Evolutionary conservation across 2,113 vertebrate genomes (phyloP).

Genomic region (Felis chaus): DNA sequence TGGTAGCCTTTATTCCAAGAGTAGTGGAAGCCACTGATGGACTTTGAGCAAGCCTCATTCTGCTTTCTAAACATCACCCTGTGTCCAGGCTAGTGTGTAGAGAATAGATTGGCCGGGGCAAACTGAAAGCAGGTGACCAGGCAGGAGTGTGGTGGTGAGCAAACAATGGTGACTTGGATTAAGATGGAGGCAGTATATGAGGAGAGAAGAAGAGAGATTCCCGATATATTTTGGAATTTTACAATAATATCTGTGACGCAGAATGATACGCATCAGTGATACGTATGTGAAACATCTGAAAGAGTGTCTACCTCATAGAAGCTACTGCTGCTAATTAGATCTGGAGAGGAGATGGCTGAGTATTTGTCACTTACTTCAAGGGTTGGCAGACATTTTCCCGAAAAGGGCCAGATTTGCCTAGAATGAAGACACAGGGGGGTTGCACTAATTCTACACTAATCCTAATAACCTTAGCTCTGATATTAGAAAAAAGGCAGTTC

Average conservation of each 20-base stretch:
- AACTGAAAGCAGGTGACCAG: neutral
- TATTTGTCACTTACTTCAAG: neutral
- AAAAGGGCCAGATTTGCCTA: neutral
- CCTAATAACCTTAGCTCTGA: neutral
- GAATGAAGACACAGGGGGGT: neutral
- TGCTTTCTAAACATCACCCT: neutral
- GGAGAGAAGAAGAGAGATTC: neutral
- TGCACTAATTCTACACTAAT: neutral
- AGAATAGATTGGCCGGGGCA: neutral
- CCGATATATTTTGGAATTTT: neutral
- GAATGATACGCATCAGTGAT: too few relatives aligned
- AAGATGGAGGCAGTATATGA: neutral
- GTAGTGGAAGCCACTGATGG: neutral
- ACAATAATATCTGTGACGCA: neutral
- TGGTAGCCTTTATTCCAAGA: neutral
- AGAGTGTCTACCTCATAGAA: neutral
- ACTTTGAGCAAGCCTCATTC: neutral
- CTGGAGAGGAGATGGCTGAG: neutral
- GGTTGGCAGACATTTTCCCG: neutral
- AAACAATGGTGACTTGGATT: neutral
- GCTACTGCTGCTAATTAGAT: neutral
- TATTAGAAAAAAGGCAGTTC: neutral
- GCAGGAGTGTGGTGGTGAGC: neutral
- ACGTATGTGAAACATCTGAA: neutral
- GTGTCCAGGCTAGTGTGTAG: too few relatives aligned